These are phyloP conservation scores for Macaria notata DNA, from an alignment of 2,888 invertebrate species.

Conservation along the genomic window DNA sequence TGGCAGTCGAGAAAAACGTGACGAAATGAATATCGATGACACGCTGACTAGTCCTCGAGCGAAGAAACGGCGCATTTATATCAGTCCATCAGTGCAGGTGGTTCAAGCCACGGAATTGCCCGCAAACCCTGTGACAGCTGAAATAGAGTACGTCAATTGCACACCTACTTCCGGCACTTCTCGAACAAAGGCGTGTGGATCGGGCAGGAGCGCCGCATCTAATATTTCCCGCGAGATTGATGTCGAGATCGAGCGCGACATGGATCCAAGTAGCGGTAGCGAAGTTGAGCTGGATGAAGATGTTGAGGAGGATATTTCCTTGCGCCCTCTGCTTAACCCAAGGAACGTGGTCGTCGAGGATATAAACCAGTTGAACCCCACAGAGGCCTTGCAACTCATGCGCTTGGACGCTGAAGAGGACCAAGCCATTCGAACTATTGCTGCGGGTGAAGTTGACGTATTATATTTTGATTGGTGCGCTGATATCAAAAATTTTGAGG, in stretches of 20 bases:
- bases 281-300: slow-evolving; percentile 10
- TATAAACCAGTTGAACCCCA: slow-evolving; percentile 11
- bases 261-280: slow-evolving; percentile 10
- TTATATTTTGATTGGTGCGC: too few relatives aligned
- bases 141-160: slow-evolving; percentile 13
- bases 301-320: slow-evolving; percentile 10
- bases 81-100: too few relatives aligned
- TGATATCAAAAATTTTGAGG: too few relatives aligned
- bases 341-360: slow-evolving; percentile 13
- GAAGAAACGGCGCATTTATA: too few relatives aligned
- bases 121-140: slow-evolving; percentile 8
- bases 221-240: slow-evolving; percentile 14
- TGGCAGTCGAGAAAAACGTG: too few relatives aligned
- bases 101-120: too few relatives aligned
- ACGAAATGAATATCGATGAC: too few relatives aligned
- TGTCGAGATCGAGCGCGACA: slow-evolving; percentile 13
- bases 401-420: too few relatives aligned
- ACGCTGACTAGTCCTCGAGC: too few relatives aligned
- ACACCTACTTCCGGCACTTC: slow-evolving; percentile 11
- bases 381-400: slow-evolving; percentile 2
- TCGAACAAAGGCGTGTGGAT: slow-evolving; percentile 9
- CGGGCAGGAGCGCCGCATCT: slow-evolving; percentile 7
- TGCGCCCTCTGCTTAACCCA: slow-evolving; percentile 11
- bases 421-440: too few relatives aligned
- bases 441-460: too few relatives aligned